Percentiles rank a stretch among this genome's conserved stretches.
Evolutionary conservation across 92 coral and sea anemone genomes (phyloP).

Genomic region (Porites cylindrica): DNA sequence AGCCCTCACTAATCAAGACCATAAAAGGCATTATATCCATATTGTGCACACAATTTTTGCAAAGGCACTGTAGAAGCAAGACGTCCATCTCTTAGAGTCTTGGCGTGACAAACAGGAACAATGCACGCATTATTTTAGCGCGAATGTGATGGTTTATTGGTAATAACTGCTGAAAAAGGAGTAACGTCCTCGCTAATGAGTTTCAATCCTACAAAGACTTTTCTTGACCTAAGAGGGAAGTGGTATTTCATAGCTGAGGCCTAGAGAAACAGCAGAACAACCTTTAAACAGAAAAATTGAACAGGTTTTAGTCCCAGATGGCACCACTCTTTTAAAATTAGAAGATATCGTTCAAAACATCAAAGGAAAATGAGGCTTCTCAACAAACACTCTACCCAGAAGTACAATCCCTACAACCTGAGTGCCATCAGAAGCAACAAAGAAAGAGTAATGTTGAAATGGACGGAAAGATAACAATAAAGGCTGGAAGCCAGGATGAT

Average conservation of each 20-base stretch:
- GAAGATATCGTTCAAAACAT: constrained; percentile 13
- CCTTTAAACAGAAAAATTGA: constrained; percentile 6
- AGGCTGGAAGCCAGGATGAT: constrained; percentile 61
- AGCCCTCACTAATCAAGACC: too few species aligned
- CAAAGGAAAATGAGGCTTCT: constrained; percentile 2
- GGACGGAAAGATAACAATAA: constrained; percentile 45
- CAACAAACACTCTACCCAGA: constrained; percentile 24
- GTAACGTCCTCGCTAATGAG: background rate
- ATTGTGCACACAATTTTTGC: too few species aligned
- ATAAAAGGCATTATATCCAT: too few species aligned
- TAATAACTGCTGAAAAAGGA: constrained; percentile 31
- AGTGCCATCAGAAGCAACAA: constrained; percentile 46
- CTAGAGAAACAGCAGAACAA: constrained; percentile 35
- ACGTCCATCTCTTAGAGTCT: constrained; percentile 7
- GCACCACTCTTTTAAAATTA: constrained; percentile 4
- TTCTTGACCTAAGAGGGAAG: constrained; percentile 20
- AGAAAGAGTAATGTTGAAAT: constrained; percentile 19
- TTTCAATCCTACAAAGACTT: constrained; percentile 1
- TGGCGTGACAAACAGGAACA: constrained; percentile 37
- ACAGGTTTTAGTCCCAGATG: constrained; percentile 30
- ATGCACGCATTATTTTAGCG: constrained; percentile 25
- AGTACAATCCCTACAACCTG: constrained; percentile 40
- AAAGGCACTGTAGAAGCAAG: too few species aligned
- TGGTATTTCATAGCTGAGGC: constrained; percentile 12
- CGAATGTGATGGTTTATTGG: constrained; percentile 9